These are phyloP conservation scores for Galaxias olidus DNA, from an alignment of 2,797 vertebrate genomes.

Conservation along the genomic window DNA sequence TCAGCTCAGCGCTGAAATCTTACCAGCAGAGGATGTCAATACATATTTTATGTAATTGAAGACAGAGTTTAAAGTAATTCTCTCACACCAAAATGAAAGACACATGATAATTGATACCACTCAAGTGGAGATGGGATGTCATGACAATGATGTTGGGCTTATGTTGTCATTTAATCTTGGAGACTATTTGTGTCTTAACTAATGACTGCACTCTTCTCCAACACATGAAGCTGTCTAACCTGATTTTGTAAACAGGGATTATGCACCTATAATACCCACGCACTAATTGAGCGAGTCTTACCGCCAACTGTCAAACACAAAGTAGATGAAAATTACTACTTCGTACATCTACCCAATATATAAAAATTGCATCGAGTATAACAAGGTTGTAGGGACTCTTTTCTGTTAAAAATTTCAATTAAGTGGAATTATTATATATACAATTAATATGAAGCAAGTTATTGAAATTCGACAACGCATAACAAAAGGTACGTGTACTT, in stretches of 20 bases:
- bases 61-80: slow-evolving; percentile 51
- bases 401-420: too few relatives aligned
- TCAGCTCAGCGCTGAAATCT: slow-evolving; percentile 46
- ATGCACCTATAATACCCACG: slow-evolving; percentile 34
- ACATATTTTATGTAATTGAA: slow-evolving; percentile 47
- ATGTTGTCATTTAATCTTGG: slow-evolving; percentile 33
- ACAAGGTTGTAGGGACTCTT: too few relatives aligned
- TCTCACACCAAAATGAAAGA: slow-evolving; percentile 40
- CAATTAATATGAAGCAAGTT: too few relatives aligned
- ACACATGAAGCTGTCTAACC: slow-evolving; percentile 50
- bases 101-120: slow-evolving; percentile 59
- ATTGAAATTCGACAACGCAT: too few relatives aligned
- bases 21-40: slow-evolving; percentile 48
- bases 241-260: slow-evolving; percentile 37
- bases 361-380: too few relatives aligned
- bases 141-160: slow-evolving; percentile 21
- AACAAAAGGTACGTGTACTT: too few relatives aligned
- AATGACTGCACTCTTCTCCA: slow-evolving; percentile 60
- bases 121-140: slow-evolving; percentile 36
- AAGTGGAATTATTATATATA: too few relatives aligned
- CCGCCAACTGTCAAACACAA: slow-evolving; percentile 50
- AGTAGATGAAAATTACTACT: slow-evolving; percentile 32
- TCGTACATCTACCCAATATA: slow-evolving; percentile 29
- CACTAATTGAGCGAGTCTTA: slow-evolving; percentile 38
- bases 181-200: slow-evolving; percentile 41